Evolutionary conservation across 1,140 invertebrate genomes (phyloP).

Genomic region (Pomacea maculata): DNA sequence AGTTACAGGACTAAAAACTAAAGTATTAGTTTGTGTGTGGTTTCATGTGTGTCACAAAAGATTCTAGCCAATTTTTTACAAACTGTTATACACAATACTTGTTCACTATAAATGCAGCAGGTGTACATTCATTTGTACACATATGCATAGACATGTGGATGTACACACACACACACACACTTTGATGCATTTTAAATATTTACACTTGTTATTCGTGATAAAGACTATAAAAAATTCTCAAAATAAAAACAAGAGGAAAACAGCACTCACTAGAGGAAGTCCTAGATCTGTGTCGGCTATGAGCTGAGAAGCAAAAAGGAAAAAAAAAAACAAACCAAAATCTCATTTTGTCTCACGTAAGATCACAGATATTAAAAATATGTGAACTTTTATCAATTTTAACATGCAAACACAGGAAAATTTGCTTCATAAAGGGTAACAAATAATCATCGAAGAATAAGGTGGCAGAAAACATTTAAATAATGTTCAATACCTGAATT

Average conservation of each 20-base stretch:
- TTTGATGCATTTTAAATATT: too few species aligned
- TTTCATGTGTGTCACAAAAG: not conserved
- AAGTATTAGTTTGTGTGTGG: not conserved
- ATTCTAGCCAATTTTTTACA: too few species aligned
- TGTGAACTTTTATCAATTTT: not conserved
- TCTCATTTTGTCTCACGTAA: not conserved
- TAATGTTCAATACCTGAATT: slow-evolving; percentile 30
- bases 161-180: too few species aligned
- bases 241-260: slow-evolving; percentile 2
- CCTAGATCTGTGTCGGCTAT: slow-evolving; percentile 38
- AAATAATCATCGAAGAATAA: not conserved
- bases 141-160: too few species aligned
- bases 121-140: too few species aligned
- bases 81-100: too few species aligned
- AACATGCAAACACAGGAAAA: not conserved
- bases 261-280: slow-evolving; percentile 46
- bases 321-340: not conserved
- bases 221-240: not conserved
- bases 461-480: too few species aligned
- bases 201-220: not conserved
- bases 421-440: not conserved
- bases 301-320: slow-evolving; percentile 17
- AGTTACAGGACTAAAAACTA: too few species aligned
- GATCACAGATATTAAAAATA: not conserved
- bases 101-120: too few species aligned